Percentiles rank a stretch among this genome's conserved stretches.
These are phyloP conservation scores for Parnassius apollo DNA, from an alignment of 2,888 invertebrate genomes.

Conservation along the genomic window DNA sequence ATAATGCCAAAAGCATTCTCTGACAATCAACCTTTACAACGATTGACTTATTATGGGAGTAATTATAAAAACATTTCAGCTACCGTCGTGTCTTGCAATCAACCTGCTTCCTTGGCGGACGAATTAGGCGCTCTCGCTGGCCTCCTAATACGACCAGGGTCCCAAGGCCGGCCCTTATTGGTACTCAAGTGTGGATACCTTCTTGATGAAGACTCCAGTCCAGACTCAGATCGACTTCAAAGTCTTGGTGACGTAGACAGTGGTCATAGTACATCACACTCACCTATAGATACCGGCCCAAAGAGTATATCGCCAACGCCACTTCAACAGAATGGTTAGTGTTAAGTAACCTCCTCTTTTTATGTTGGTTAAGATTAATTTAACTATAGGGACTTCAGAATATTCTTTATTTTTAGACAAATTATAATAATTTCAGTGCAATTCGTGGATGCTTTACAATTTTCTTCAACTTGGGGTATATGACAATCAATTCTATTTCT, in stretches of 20 bases:
- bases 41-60: background rate
- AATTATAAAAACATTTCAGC: conserved; percentile 67
- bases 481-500: conserved; percentile 10
- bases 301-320: conserved; percentile 91
- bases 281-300: conserved; percentile 90
- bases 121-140: conserved; percentile 81
- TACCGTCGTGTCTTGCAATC: conserved; percentile 82
- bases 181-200: conserved; percentile 88
- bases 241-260: conserved; percentile 90
- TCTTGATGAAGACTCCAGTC: conserved; percentile 91
- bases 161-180: conserved; percentile 80
- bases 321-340: conserved; percentile 76
- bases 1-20: no score
- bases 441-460: conserved; percentile 29
- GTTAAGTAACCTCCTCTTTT: conserved; percentile 4
- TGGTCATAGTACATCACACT: conserved; percentile 95
- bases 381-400: conserved; percentile 6
- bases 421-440: conserved; percentile 27
- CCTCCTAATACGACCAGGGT: conserved; percentile 59
- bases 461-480: conserved; percentile 28
- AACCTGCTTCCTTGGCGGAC: conserved; percentile 85
- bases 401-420: conserved; percentile 13
- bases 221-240: conserved; percentile 91
- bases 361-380: background rate
- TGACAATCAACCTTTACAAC: no score